These are phyloP conservation scores for Gnathonemus echidnorhynchus DNA, from an alignment of 2,113 vertebrate genomes.

Conservation along the genomic window DNA sequence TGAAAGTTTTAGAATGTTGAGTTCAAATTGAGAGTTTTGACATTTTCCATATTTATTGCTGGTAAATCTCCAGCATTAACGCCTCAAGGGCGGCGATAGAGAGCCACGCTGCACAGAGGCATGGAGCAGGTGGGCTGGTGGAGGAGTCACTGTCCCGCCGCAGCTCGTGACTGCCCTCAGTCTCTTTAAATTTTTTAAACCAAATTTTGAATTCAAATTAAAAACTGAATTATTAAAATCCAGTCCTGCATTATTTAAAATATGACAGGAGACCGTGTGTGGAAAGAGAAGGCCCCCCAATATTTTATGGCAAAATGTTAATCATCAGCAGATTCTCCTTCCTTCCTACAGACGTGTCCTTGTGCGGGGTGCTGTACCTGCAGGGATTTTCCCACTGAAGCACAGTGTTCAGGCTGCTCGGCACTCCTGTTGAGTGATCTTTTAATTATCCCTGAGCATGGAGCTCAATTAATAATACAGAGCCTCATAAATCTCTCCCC, in stretches of 20 bases:
- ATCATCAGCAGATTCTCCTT: not conserved
- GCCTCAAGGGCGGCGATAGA: not conserved
- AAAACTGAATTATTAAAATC: constrained; percentile 17
- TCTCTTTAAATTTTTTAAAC: not conserved
- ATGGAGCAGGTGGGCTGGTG: not conserved
- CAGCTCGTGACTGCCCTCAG: too few species aligned
- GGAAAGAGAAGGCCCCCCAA: not conserved
- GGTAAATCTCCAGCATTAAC: not conserved
- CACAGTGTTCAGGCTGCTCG: too few species aligned
- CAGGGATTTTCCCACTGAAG: not conserved
- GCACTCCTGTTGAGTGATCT: not conserved
- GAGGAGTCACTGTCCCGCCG: not conserved
- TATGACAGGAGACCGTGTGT: not conserved
- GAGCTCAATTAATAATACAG: not conserved
- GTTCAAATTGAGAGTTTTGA: not conserved
- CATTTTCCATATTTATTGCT: not conserved
- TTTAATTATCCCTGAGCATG: not conserved
- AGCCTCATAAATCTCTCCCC: not conserved
- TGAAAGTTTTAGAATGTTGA: not conserved
- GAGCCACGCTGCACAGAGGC: not conserved
- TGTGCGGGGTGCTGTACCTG: not conserved
- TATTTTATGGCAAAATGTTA: not conserved
- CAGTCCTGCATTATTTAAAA: constrained; percentile 9
- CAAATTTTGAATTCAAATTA: constrained; percentile 11
- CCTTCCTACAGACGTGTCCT: not conserved